Conservation (phyloP, 2,797 vertebrate genomes). For the Novumbra hubbsi region DNA sequence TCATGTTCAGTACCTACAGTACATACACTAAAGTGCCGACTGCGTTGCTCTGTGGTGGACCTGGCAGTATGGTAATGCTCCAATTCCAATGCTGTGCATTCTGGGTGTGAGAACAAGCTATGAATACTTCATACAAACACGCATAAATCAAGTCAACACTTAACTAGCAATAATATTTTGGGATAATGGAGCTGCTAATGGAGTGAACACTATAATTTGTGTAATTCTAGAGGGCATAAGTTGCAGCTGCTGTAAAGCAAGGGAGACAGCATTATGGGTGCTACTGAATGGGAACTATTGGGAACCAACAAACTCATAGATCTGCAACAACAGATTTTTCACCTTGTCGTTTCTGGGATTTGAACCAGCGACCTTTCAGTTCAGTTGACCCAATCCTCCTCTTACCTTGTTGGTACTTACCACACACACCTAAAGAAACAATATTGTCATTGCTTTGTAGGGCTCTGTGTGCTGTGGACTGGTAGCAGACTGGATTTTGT, state of each 20-base stretch:
- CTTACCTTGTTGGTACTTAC: not conserved
- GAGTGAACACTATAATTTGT: not conserved
- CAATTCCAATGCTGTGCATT: not conserved
- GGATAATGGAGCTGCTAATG: not conserved
- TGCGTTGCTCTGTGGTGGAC: not conserved
- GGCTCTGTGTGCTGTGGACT: too few species aligned
- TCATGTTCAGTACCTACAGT: too few species aligned
- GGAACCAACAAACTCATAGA: too few species aligned
- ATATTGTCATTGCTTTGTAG: too few species aligned
- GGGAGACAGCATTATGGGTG: not conserved
- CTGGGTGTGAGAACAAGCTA: not conserved
- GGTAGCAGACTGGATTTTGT: too few species aligned
- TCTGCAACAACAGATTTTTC: not conserved
- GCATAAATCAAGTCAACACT: not conserved
- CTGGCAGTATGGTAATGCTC: not conserved
- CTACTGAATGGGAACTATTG: not conserved
- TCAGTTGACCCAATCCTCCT: not conserved
- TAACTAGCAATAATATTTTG: constrained; percentile 4
- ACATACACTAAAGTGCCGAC: not conserved
- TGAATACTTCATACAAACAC: constrained; percentile 3
- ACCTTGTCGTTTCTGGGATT: not conserved
- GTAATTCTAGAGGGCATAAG: not conserved
- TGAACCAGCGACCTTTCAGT: not conserved
- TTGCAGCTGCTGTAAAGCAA: not conserved
- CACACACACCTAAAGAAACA: too few species aligned